Percentiles rank a stretch among this genome's conserved stretches.
Conservation (phyloP, 2,888 invertebrate genomes). For the Oscheius sp. region DNA sequence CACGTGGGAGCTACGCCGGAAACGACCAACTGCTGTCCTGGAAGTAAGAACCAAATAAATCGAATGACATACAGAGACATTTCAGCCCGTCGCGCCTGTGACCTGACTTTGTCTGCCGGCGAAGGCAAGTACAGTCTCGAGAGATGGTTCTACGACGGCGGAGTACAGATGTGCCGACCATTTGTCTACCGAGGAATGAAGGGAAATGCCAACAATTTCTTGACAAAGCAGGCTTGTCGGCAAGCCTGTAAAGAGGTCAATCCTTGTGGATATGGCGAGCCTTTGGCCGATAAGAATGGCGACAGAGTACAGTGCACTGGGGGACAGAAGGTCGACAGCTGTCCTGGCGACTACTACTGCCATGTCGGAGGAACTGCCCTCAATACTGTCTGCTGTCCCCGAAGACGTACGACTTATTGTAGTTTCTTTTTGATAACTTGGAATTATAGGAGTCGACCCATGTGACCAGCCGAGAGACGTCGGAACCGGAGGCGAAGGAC, state of each 20-base stretch:
- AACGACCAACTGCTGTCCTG: slow-evolving; percentile 73
- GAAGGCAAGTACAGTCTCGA: slow-evolving; percentile 60
- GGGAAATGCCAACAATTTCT: slow-evolving; percentile 68
- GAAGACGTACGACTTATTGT: slow-evolving; percentile 41
- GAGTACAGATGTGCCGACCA: slow-evolving; percentile 60
- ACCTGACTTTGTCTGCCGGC: slow-evolving; percentile 57
- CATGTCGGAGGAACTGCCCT: slow-evolving; percentile 65
- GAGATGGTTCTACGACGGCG: slow-evolving; percentile 64
- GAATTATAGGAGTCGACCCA: slow-evolving; percentile 34
- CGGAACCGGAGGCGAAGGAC: slow-evolving; percentile 62
- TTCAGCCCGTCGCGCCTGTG: slow-evolving; percentile 58
- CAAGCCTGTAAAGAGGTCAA: slow-evolving; percentile 67
- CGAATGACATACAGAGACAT: background rate
- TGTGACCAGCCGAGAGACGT: slow-evolving; percentile 63
- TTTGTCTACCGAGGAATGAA: slow-evolving; percentile 64
- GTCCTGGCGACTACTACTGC: slow-evolving; percentile 61
- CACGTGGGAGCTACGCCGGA: slow-evolving; percentile 70
- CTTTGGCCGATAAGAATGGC: slow-evolving; percentile 59
- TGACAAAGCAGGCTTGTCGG: slow-evolving; percentile 61
- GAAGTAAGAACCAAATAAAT: slow-evolving; percentile 57
- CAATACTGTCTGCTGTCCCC: slow-evolving; percentile 68
- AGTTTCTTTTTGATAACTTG: background rate
- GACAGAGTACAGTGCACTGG: slow-evolving; percentile 63
- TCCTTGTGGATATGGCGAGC: slow-evolving; percentile 68
- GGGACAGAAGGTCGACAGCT: slow-evolving; percentile 50